Conservation (phyloP, 1,140 invertebrate species). For the Chelonus insularis region DNA sequence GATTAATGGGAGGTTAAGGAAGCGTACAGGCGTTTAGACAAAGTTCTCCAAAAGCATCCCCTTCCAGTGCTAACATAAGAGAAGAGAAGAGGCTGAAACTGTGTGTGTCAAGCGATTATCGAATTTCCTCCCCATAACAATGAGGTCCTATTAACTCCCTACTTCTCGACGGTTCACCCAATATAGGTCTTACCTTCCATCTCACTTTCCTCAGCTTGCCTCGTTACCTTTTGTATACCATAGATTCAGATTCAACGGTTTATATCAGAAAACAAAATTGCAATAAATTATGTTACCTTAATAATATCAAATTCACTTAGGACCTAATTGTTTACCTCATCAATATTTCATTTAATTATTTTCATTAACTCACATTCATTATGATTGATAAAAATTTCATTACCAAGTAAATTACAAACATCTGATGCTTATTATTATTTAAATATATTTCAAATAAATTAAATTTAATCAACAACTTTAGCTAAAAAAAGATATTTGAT, state of each 20-base stretch:
- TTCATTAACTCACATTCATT: too few species aligned
- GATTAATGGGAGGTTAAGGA: slow-evolving; percentile 63
- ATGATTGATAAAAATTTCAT: too few species aligned
- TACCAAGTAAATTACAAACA: too few species aligned
- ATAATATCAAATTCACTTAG: too few species aligned
- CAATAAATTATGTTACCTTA: neutral
- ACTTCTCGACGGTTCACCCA: slow-evolving; percentile 50
- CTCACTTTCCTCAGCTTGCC: slow-evolving; percentile 3
- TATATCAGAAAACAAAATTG: slow-evolving; percentile 43
- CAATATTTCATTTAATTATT: too few species aligned
- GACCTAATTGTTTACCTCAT: too few species aligned
- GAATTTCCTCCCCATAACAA: slow-evolving; percentile 61
- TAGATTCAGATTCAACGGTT: slow-evolving; percentile 58
- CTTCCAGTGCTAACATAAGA: slow-evolving; percentile 31
- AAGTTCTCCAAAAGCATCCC: slow-evolving; percentile 47
- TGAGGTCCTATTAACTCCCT: slow-evolving; percentile 62
- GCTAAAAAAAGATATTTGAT: neutral
- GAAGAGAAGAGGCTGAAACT: slow-evolving; percentile 24
- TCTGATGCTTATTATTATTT: too few species aligned
- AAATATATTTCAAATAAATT: slow-evolving; percentile 16
- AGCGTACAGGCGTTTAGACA: slow-evolving; percentile 61
- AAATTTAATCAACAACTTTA: neutral
- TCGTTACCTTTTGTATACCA: slow-evolving; percentile 56
- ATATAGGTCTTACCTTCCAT: slow-evolving; percentile 43
- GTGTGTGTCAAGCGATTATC: slow-evolving; percentile 60